Evolutionary conservation across 2,797 vertebrate species (phyloP).

Genomic region (Rhodeus uyekii): DNA sequence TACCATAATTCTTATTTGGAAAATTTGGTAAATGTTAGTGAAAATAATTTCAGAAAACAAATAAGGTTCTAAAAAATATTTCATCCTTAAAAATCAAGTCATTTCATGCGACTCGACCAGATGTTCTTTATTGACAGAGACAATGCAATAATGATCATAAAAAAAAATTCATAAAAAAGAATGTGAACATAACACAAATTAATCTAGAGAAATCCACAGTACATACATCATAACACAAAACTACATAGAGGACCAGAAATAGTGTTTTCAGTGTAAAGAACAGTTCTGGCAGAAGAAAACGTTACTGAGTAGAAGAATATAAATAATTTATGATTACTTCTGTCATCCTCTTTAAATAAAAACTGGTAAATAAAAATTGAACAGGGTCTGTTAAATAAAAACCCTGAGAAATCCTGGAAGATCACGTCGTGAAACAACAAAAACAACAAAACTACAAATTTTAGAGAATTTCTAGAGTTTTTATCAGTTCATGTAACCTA

Average conservation of each 20-base stretch:
- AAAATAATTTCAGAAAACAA: too few species aligned
- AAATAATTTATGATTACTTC: slow-evolving; percentile 33
- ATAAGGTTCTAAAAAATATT: too few species aligned
- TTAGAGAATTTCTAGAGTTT: background rate
- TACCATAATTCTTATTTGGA: too few species aligned
- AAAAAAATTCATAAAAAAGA: background rate
- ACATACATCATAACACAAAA: background rate
- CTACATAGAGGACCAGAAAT: background rate
- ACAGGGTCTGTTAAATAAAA: slow-evolving; percentile 19
- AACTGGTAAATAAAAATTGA: too few species aligned
- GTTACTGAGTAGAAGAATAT: slow-evolving; percentile 29
- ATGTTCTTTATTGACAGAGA: background rate
- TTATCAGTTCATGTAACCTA: background rate
- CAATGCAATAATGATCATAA: background rate
- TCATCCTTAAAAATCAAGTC: too few species aligned
- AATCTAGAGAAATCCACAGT: background rate
- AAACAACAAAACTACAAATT: background rate
- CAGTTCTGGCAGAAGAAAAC: background rate
- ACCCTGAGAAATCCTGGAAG: background rate
- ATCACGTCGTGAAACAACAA: background rate
- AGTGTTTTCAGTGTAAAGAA: slow-evolving; percentile 14
- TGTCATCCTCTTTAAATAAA: slow-evolving; percentile 5
- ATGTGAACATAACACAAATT: too few species aligned
- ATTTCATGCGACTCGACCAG: background rate
- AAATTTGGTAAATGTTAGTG: too few species aligned